Evolutionary conservation across 2,113 vertebrate genomes (phyloP).

Genomic region (Daubentonia madagascariensis): DNA sequence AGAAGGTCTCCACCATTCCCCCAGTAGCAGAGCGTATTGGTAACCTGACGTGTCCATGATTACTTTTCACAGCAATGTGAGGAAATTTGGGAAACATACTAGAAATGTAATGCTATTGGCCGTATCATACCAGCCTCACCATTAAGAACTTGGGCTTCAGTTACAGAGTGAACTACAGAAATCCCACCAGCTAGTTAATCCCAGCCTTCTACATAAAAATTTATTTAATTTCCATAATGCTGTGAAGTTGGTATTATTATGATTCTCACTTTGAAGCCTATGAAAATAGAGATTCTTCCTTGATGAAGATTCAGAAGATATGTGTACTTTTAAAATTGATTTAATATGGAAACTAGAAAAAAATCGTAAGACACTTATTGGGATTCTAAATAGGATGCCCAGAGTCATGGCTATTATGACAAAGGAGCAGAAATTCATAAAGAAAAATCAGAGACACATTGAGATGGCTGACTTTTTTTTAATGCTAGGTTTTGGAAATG

Average conservation of each 20-base stretch:
- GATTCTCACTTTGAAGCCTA: background rate
- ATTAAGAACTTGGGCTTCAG: background rate
- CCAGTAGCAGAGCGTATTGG: background rate
- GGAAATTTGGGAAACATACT: background rate
- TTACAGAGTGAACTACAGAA: background rate
- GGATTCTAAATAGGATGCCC: background rate
- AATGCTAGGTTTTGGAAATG: background rate
- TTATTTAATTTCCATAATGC: background rate
- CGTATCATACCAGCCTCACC: background rate
- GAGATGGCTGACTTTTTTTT: background rate
- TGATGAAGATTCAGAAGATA: background rate
- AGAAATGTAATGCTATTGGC: background rate
- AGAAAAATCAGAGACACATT: background rate
- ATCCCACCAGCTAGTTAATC: background rate
- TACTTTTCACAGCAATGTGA: background rate
- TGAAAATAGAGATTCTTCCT: background rate
- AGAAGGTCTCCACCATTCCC: background rate
- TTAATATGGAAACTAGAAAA: background rate
- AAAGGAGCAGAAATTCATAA: background rate
- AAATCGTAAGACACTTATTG: background rate
- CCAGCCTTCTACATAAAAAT: background rate
- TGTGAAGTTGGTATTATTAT: background rate
- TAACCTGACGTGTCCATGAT: background rate
- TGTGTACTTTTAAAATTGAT: background rate
- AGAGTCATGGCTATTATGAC: background rate